phyloP scores from a whole-genome alignment of 2,113 vertebrate species.

The Dipodomys ordii region DNA sequence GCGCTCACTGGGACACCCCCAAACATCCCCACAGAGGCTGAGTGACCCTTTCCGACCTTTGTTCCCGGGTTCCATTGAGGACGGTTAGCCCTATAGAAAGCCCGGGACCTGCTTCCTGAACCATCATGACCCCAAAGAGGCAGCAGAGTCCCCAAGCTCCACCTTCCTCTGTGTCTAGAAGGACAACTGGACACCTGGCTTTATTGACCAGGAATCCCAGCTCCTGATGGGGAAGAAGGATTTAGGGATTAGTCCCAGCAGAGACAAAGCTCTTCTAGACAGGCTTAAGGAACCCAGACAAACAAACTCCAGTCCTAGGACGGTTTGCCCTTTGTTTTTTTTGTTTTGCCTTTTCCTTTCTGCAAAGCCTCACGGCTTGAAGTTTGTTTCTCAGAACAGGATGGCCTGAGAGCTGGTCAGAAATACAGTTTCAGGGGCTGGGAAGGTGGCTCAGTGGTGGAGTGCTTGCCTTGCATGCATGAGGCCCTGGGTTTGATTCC shows the following conservation, averaged over 20 bases:
- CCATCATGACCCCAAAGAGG: not conserved
- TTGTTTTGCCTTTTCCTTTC: not conserved
- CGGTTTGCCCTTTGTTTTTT: not conserved
- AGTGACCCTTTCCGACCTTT: not conserved
- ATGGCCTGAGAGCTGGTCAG: not conserved
- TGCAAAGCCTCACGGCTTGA: not conserved
- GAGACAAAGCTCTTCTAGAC: not conserved
- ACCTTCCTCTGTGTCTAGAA: not conserved
- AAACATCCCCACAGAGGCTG: not conserved
- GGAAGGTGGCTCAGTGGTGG: too few relatives aligned
- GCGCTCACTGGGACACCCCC: not conserved
- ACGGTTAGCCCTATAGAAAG: not conserved
- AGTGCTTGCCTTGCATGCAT: too few relatives aligned
- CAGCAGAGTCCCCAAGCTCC: rapidly evolving
- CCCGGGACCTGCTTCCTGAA: not conserved
- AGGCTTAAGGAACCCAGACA: not conserved
- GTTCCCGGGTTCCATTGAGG: not conserved
- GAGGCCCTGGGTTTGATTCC: too few relatives aligned
- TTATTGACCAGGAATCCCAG: not conserved
- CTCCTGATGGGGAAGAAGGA: not conserved
- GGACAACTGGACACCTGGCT: not conserved
- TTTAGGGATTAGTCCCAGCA: not conserved
- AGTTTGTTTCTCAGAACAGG: not conserved
- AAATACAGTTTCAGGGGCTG: not conserved
- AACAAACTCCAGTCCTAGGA: not conserved